Conservation (phyloP, 1,140 invertebrate genomes). For the Stegodyphus dumicola region DNA sequence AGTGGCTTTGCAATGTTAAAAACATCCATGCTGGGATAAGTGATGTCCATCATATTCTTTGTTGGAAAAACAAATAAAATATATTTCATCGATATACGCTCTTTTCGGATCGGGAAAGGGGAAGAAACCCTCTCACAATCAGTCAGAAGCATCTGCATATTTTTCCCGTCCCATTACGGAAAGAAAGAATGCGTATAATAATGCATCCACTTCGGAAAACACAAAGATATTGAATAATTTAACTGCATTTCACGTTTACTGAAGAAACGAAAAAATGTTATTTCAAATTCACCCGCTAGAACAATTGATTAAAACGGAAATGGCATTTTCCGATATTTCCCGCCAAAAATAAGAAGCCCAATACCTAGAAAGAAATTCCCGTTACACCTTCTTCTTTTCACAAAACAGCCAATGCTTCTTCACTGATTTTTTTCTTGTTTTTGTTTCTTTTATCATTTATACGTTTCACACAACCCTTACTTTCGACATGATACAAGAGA, state of each 20-base stretch:
- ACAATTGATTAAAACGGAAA: conserved; percentile 58
- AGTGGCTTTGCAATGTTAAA: conserved; percentile 31
- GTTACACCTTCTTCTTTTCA: background rate
- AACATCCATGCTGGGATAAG: conserved; percentile 19
- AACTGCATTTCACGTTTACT: conserved; percentile 53
- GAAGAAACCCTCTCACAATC: conserved; percentile 18
- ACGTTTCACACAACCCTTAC: background rate
- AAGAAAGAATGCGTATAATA: conserved; percentile 19
- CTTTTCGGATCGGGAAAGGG: conserved; percentile 20
- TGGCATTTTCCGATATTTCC: conserved; percentile 52
- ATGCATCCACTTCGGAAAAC: conserved; percentile 50
- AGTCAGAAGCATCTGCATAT: conserved; percentile 55
- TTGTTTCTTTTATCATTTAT: conserved; percentile 50
- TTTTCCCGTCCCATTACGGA: conserved; percentile 55
- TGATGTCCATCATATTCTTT: conserved; percentile 57
- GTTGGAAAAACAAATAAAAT: conserved; percentile 56
- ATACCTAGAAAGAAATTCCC: conserved; percentile 38
- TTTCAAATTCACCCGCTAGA: conserved; percentile 56
- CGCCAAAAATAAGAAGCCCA: conserved; percentile 20
- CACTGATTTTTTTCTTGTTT: conserved; percentile 28
- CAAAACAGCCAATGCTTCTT: conserved; percentile 33
- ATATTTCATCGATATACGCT: conserved; percentile 56
- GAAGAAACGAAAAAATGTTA: conserved; percentile 44
- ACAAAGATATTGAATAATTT: conserved; percentile 59
- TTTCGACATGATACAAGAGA: conserved; percentile 46